Evolutionary conservation across 1,140 invertebrate species (phyloP), one percentile per base, ranked within the genome.

Genomic region (Xylocopa sonorina): DNA sequence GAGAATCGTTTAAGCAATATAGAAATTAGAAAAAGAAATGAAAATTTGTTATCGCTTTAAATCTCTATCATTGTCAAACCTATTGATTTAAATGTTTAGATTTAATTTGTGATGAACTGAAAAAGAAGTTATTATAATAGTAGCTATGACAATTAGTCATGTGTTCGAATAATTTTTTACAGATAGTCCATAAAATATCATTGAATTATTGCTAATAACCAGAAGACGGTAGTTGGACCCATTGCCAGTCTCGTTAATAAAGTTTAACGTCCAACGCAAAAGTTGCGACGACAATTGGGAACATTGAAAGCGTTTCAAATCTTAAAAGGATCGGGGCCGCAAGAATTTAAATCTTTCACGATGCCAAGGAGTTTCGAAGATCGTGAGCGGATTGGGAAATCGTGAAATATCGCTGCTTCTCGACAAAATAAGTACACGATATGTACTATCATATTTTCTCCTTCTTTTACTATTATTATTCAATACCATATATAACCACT

Each of bases 261-360:
- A 72, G 27, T 46, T 72, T 1, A 60, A 60, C 27, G 32, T 24
- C 12, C 21, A n/a, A 38, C 21, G 14, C 14, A 6, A 29, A 48
- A 60, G 24, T 72, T 57, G 24, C 41, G 18, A 4, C n/a, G 24
- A 10, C 27, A 27, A 72, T 32, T n/a, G 69, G 29, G 24, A 24
- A 60, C 41, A 43, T 48, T 29, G 29, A 46, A 58, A 72, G 27
- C 29, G 27, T 72, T 58, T 60, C n/a, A 60, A 16, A 27, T 34
- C 41, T 72, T 58, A 32, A 46, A 60, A 72, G 55, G 38, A 48
- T 41, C 16, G 41, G n/a, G 69, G 41, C 21, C 18, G 6, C 41
- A 27, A 34, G 27, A 72, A 72, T 46, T 72, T 72, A 34, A 72
- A 72, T 72, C 21, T 27, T 9, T 43, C 3, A 21, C 27, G 16